These are phyloP conservation scores for Oxygymnocypris stewartii DNA, from an alignment of 2,113 vertebrate species.

Conservation along the genomic window DNA sequence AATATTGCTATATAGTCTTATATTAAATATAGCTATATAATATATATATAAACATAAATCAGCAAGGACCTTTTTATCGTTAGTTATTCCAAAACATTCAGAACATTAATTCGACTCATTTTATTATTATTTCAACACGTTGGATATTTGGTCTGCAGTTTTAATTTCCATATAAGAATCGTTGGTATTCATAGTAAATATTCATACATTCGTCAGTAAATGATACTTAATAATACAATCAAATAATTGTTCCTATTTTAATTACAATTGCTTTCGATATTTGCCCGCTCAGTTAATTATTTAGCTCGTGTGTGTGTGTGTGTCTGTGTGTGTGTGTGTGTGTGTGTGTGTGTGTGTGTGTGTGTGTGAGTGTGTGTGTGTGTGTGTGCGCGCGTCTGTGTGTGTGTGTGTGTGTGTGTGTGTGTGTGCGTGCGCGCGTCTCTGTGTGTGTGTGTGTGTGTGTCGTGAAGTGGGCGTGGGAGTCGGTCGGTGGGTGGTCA, in stretches of 20 bases:
- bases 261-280: neutral
- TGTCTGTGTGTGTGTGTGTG: neutral
- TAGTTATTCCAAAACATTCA: neutral
- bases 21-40: neutral
- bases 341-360: no score
- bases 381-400: no score
- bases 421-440: no score
- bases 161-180: neutral
- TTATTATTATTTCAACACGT: neutral
- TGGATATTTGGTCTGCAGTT: neutral
- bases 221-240: neutral
- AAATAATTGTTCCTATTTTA: neutral
- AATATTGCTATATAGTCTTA: neutral
- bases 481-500: neutral
- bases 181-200: neutral
- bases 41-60: neutral
- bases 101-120: neutral
- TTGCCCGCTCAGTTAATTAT: neutral
- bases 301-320: neutral
- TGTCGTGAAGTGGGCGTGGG: neutral
- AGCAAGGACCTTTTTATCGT: neutral
- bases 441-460: neutral
- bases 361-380: no score
- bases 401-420: no score
- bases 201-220: neutral